phyloP scores from a whole-genome alignment of 2,888 invertebrate genomes.

The Phlogophora meticulosa region DNA sequence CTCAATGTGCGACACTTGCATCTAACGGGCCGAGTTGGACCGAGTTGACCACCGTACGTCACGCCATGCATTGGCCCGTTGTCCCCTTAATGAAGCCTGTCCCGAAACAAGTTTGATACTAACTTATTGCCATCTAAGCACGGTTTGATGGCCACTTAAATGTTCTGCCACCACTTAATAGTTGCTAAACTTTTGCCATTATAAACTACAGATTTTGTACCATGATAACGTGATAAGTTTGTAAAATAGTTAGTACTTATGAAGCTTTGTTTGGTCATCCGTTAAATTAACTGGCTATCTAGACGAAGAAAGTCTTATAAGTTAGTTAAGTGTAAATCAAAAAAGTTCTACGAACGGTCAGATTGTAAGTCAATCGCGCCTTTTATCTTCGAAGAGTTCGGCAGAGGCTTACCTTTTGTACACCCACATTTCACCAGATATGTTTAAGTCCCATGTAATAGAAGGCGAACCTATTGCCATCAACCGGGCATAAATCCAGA shows the following conservation, averaged over 20 bases:
- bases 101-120: conserved; percentile 82
- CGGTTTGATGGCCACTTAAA: conserved; percentile 88
- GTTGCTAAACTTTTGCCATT: conserved; percentile 83
- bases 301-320: background rate
- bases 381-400: no score
- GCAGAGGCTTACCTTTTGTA: no score
- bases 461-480: no score
- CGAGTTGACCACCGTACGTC: conserved; percentile 76
- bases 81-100: conserved; percentile 87
- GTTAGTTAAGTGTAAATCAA: no score
- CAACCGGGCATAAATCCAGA: no score
- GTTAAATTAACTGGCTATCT: background rate
- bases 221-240: conserved; percentile 67
- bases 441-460: no score
- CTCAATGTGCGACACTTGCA: conserved; percentile 87
- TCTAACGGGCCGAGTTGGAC: conserved; percentile 83
- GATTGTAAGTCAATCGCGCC: no score
- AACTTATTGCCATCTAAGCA: conserved; percentile 87
- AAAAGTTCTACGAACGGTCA: background rate
- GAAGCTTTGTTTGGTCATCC: conserved; percentile 10
- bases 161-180: conserved; percentile 82
- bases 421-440: no score
- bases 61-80: conserved; percentile 82
- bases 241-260: conserved; percentile 53
- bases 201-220: conserved; percentile 78